Percentiles rank a stretch among this genome's conserved stretches.
These are phyloP conservation scores for Hoplias malabaricus DNA, from an alignment of 2,113 vertebrate genomes.

Conservation along the genomic window DNA sequence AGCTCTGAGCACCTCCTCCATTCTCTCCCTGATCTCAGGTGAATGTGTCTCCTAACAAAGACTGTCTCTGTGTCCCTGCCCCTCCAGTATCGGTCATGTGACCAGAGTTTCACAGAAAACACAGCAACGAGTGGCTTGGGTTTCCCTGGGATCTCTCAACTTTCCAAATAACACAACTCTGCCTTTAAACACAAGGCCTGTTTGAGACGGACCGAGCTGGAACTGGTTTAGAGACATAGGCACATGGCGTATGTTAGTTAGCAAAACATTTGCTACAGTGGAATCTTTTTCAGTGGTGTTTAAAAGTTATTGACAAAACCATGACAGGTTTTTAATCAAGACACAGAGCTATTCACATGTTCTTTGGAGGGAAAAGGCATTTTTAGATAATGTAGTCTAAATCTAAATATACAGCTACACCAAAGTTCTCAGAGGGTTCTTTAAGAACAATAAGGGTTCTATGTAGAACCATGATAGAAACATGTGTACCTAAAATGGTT, in stretches of 20 bases:
- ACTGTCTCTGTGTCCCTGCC: slow-evolving; percentile 44
- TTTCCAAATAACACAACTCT: not conserved
- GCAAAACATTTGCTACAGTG: too few species aligned
- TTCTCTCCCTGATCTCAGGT: not conserved
- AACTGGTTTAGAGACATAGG: slow-evolving; percentile 1
- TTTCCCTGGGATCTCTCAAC: slow-evolving; percentile 32
- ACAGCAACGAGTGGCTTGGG: slow-evolving; percentile 25
- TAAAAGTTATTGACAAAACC: not conserved
- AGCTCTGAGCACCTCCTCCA: not conserved
- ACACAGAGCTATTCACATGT: too few species aligned
- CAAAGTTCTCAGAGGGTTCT: too few species aligned
- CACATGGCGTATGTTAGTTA: too few species aligned
- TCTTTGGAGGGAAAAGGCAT: too few species aligned
- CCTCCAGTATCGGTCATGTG: slow-evolving; percentile 76
- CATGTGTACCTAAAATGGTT: too few species aligned
- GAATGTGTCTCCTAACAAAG: not conserved
- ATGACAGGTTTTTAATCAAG: not conserved
- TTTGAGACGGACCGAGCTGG: not conserved
- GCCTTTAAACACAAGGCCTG: not conserved
- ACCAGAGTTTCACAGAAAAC: slow-evolving; percentile 54
- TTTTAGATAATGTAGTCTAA: too few species aligned
- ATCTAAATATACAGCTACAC: too few species aligned
- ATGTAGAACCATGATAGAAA: too few species aligned
- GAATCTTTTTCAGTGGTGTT: too few species aligned
- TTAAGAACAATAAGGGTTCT: too few species aligned